Conservation (phyloP, 2,797 vertebrate genomes). For the Lepilemur septentrionalis region DNA sequence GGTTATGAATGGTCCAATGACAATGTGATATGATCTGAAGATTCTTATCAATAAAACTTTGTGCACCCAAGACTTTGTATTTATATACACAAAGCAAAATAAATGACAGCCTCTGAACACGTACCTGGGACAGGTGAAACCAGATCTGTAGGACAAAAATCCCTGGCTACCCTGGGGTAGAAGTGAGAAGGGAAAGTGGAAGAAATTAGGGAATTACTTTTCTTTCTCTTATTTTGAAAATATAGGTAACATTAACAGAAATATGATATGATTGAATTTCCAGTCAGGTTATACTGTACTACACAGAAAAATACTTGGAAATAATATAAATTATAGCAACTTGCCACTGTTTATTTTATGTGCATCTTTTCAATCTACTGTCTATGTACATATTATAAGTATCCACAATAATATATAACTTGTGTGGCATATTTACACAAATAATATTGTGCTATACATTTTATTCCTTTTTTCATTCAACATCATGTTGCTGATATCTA, state of each 20-base stretch:
- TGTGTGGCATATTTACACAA: neutral
- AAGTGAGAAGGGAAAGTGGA: neutral
- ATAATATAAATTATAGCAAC: neutral
- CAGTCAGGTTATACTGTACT: neutral
- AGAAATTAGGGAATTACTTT: neutral
- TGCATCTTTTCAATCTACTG: neutral
- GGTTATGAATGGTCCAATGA: neutral
- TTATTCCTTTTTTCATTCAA: neutral
- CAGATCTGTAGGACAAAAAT: neutral
- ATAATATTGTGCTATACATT: neutral
- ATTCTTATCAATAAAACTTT: neutral
- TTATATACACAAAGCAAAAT: neutral
- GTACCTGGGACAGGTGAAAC: neutral
- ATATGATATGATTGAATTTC: neutral
- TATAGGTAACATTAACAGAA: neutral
- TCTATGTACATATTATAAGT: neutral
- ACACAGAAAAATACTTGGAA: neutral
- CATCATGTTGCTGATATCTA: neutral
- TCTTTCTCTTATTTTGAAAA: slow-evolving; percentile 14
- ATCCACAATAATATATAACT: neutral
- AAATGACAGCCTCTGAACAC: neutral
- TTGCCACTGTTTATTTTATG: neutral
- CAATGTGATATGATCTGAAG: neutral
- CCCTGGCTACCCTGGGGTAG: neutral
- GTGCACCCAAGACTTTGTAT: neutral